These are phyloP conservation scores for Neofelis nebulosa DNA, from an alignment of 2,113 vertebrate species.

Conservation along the genomic window DNA sequence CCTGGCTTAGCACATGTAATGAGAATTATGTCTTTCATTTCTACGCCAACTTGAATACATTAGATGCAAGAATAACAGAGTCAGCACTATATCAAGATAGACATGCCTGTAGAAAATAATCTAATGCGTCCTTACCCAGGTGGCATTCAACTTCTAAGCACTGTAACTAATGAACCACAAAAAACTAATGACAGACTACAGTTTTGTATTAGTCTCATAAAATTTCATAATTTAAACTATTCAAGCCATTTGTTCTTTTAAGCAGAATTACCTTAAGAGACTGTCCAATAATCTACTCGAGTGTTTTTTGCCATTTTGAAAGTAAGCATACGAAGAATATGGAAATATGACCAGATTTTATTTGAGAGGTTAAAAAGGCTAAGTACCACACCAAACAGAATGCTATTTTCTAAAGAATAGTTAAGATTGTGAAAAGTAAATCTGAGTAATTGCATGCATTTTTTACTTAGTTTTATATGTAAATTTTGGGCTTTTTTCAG, in stretches of 20 bases:
- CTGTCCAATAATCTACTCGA: neutral
- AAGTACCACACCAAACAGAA: neutral
- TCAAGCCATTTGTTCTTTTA: conserved; percentile 55
- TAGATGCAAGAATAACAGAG: conserved; percentile 77
- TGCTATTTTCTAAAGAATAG: conserved; percentile 28
- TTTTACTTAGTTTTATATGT: neutral
- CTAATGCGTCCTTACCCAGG: conserved; percentile 62
- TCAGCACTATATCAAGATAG: conserved; percentile 83
- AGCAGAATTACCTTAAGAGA: conserved; percentile 40
- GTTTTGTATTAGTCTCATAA: conserved; percentile 64
- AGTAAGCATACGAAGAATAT: conserved; percentile 21
- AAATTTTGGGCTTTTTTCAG: conserved; percentile 21
- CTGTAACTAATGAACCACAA: conserved; percentile 64
- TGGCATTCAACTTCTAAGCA: conserved; percentile 59
- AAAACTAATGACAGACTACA: conserved; percentile 48
- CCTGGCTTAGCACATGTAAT: conserved; percentile 83
- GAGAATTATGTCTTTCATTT: conserved; percentile 82
- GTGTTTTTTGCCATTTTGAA: conserved; percentile 23
- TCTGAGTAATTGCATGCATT: neutral
- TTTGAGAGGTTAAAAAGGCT: conserved; percentile 1
- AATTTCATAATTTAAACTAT: conserved; percentile 63
- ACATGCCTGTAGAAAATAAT: conserved; percentile 77
- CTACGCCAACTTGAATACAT: conserved; percentile 82
- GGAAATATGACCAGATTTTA: neutral
- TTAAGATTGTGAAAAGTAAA: conserved; percentile 14